A percentile compares a stretch with the other conserved stretches of the same genome.
These are phyloP conservation scores for Euglossa dilemma DNA, from an alignment of 1,140 invertebrate species.

Conservation along the genomic window DNA sequence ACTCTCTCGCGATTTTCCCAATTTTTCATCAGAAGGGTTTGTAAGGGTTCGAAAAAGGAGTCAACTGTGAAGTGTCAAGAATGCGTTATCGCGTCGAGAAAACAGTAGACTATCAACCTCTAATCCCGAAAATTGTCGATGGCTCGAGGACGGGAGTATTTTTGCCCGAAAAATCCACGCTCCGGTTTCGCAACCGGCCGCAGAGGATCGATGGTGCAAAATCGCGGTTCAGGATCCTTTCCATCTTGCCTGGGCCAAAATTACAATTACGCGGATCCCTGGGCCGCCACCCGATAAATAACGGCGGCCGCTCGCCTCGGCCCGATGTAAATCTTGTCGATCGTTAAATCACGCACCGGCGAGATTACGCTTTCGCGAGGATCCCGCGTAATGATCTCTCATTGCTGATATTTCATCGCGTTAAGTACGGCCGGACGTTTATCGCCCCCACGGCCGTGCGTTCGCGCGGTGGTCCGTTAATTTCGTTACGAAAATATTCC, in stretches of 20 bases:
- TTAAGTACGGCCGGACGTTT: slow-evolving; percentile 42
- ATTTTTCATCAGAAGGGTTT: too few relatives aligned
- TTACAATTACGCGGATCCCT: neutral
- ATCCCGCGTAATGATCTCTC: slow-evolving; percentile 42
- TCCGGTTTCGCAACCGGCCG: too few relatives aligned
- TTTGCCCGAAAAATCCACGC: too few relatives aligned
- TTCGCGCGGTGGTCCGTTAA: slow-evolving; percentile 31
- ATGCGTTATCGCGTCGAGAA: too few relatives aligned
- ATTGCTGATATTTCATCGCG: slow-evolving; percentile 48
- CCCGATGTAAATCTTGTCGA: slow-evolving; percentile 34
- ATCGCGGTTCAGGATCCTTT: neutral
- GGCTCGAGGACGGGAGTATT: too few relatives aligned
- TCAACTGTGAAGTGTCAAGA: too few relatives aligned
- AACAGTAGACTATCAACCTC: too few relatives aligned
- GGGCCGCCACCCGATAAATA: slow-evolving; percentile 1
- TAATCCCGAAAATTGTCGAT: too few relatives aligned
- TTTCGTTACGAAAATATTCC: slow-evolving; percentile 38
- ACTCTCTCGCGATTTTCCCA: too few relatives aligned
- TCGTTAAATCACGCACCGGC: slow-evolving; percentile 27
- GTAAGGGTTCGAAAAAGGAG: too few relatives aligned
- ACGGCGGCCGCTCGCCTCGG: neutral
- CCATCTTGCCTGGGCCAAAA: neutral
- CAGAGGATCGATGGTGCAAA: neutral
- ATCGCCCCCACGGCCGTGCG: neutral
- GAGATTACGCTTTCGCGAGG: slow-evolving; percentile 16